Evolutionary conservation across 2,113 vertebrate species (phyloP), one percentile per base, ranked within the genome.

Genomic region (Electrona antarctica): DNA sequence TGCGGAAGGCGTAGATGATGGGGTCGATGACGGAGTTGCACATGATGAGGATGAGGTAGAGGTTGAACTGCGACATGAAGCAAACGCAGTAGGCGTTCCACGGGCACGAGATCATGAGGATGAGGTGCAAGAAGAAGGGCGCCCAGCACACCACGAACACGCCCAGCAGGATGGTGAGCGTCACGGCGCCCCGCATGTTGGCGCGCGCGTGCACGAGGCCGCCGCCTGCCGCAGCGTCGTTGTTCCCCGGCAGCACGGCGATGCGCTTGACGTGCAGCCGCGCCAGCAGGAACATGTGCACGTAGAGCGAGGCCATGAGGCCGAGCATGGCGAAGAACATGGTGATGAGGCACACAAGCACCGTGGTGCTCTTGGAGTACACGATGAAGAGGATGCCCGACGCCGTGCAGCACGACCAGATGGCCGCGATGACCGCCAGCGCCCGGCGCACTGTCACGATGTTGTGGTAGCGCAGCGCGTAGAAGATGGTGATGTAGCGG

Each of bases 71-170:
- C 13, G 97, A 98, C 97, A 98, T 98, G 89, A 98, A 98, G 65
- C 97, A 98, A 48, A 95, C 92, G 71, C 97, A 98, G 83, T 98
- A 98, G 12, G 97, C 97, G 58, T 97, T 98, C 64, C 94, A 91
- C 46, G 97, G 97, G 60, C 97, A 98, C 33, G 94, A 95, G 87
- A 98, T 96, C 72, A 98, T 97, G 83, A 98, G 95, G 67, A 96
- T 94, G 51, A 98, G 90, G 72, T 98, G 97, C 6, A 98, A 92
- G 80, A 98, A 98, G 74, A 98, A 97, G 0, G 97, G 97, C 13
- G 97, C 95, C 97, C 97, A 98, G 89, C 97, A 98, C 29, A 98
- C 97, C 0, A 98, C 95, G 57, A 98, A 98, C 64, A 98, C 96
- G 10, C 97, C 97, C 0, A 98, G 94, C 59, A 98, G 86, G 59